Conservation (phyloP, 2,113 vertebrate genomes). For the Tinamus guttatus region DNA sequence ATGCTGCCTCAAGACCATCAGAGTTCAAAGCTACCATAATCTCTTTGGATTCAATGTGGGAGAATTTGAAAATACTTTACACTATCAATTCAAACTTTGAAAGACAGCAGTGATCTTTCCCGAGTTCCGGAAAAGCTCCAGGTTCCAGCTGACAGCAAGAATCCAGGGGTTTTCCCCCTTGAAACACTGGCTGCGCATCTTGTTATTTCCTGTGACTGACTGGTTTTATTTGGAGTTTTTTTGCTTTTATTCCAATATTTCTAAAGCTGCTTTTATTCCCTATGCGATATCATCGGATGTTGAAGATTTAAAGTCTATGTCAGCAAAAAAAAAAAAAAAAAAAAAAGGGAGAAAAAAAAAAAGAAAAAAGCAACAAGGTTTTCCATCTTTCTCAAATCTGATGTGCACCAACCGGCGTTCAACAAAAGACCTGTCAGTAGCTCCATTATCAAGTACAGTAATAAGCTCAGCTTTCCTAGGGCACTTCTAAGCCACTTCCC, state of each 20-base stretch:
- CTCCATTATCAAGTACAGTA: conserved; percentile 49
- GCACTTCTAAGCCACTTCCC: conserved; percentile 54
- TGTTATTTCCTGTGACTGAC: conserved; percentile 2
- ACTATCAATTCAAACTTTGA: conserved; percentile 1
- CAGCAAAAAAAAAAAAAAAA: not conserved
- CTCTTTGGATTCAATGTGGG: not conserved
- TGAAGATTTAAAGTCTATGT: conserved; percentile 8
- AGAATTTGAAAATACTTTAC: conserved; percentile 2
- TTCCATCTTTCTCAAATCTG: conserved; percentile 41
- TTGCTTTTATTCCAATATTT: conserved; percentile 14
- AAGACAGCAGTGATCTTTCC: not conserved
- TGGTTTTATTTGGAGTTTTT: conserved; percentile 23
- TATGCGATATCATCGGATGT: conserved; percentile 2
- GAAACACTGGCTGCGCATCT: not conserved
- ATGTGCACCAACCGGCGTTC: not conserved
- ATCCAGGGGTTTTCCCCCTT: not conserved
- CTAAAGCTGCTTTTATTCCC: conserved; percentile 38
- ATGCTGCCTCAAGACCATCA: fast-evolving
- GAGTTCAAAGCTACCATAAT: not conserved
- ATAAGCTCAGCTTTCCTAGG: conserved; percentile 53
- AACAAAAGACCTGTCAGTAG: conserved; percentile 52
- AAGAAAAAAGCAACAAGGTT: not conserved
- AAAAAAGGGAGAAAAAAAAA: not conserved
- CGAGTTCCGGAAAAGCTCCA: not conserved
- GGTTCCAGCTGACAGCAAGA: not conserved